Base-by-base conservation (phyloP, 2,888 invertebrate genomes). In the Drosophila anomalata region DNA sequence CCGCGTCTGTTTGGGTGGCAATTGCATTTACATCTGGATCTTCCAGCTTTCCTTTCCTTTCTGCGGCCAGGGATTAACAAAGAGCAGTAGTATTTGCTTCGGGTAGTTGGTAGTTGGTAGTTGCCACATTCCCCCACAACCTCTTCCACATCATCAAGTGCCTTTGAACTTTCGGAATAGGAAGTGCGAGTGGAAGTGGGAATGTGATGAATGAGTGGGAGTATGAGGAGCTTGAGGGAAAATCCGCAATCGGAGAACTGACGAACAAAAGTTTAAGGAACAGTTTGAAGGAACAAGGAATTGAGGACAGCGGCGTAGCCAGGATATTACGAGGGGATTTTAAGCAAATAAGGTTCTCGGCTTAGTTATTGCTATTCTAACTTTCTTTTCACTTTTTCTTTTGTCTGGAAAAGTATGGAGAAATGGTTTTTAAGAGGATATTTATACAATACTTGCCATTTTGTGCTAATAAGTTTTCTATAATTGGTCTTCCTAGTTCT, bases 161-260 rank as follows among this genome's bases (percentile, higher is more conserved):
- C 22, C 61, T 58, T 41, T 48, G 47, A 58, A 42, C 47, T 31
- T 24, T 17, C 22, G 7, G 20, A 17, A 48, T 17, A 33, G 50
- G 50, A 33, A 50, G 44, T 6, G 50, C 31, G 5, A n/a, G 9
- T 29, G 29, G 2, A 2, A 29, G 29, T 29, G 29, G 8, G 29
- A 9, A 17, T 17, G 17, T n/a, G n/a, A n/a, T n/a, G n/a, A n/a
- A n/a, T n/a, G n/a, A 29, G 29, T 29, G 29, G 8, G 29, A 9
- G 29, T 29, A 3, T 0, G 29, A 12, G 33, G 36, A 36, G 36
- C 36, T n/a, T 14, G n/a, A 7, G 36, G n/a, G 36, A 7, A 36
- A 36, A 36, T 36, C n/a, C 36, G 36, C 36, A 33, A 11, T 33
- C 14, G 31, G 44, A 12, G 29, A 17, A 41, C 14, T 6, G 14